Evolutionary conservation across 2,888 invertebrate species (phyloP).

Genomic region (Leptinotarsa juncta): DNA sequence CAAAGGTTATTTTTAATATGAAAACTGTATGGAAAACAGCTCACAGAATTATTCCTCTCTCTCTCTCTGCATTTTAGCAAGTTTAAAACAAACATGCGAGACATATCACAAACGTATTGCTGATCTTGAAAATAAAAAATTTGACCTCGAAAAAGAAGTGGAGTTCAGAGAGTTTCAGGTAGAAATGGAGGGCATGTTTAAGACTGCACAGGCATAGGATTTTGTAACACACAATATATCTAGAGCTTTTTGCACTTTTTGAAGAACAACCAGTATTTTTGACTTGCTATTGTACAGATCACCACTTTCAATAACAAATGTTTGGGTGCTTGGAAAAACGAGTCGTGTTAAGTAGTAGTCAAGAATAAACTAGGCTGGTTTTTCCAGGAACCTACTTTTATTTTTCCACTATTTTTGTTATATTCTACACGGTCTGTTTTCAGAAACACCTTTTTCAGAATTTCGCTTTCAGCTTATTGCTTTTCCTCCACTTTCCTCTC

Average conservation of each 20-base stretch:
- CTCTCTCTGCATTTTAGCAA: conserved; percentile 56
- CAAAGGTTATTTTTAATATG: neutral
- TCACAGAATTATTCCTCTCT: conserved; percentile 10
- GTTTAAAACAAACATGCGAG: conserved; percentile 64
- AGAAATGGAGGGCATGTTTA: conserved; percentile 59
- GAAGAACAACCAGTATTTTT: conserved; percentile 19
- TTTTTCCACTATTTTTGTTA: conserved; percentile 13
- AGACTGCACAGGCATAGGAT: conserved; percentile 46
- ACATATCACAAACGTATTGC: conserved; percentile 86
- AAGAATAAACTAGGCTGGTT: neutral
- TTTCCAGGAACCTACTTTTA: conserved; percentile 4
- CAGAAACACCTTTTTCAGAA: conserved; percentile 33
- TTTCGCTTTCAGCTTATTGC: conserved; percentile 47
- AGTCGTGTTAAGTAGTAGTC: neutral
- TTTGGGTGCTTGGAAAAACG: conserved; percentile 5
- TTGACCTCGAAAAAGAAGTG: conserved; percentile 98
- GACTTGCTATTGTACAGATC: conserved; percentile 35
- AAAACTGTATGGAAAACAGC: neutral
- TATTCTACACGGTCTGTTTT: conserved; percentile 18
- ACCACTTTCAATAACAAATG: conserved; percentile 19
- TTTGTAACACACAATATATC: conserved; percentile 50
- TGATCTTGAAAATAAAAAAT: conserved; percentile 91
- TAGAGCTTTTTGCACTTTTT: conserved; percentile 53
- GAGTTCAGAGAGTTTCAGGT: conserved; percentile 97
- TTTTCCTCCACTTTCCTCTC: conserved; percentile 38